phyloP scores from a whole-genome alignment of 2,113 vertebrate species.

The Phoxinus phoxinus region DNA sequence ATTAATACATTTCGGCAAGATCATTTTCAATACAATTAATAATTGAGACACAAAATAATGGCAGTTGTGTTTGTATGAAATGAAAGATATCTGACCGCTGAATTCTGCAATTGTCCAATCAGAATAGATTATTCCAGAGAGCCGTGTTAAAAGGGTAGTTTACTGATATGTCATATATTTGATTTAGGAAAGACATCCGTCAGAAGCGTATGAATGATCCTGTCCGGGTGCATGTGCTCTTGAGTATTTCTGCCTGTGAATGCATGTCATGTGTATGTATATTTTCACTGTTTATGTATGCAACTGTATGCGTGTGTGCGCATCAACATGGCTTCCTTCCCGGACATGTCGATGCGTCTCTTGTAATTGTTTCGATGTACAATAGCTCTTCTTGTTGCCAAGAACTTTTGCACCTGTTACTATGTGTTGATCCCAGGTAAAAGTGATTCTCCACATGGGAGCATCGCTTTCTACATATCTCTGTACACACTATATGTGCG shows the following conservation, averaged over 20 bases:
- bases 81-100: background rate
- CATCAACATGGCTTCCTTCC: conserved; percentile 37
- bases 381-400: conserved; percentile 49
- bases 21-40: background rate
- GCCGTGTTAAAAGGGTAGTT: background rate
- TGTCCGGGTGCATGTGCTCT: conserved; percentile 12
- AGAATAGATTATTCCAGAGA: background rate
- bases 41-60: background rate
- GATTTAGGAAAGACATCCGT: background rate
- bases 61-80: too few relatives aligned
- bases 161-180: background rate
- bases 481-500: conserved; percentile 56
- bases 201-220: background rate
- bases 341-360: conserved; percentile 41
- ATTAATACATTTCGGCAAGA: background rate
- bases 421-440: conserved; percentile 41
- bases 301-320: conserved; percentile 22
- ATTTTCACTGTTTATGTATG: conserved; percentile 6
- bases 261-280: conserved; percentile 26
- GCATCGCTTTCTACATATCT: conserved; percentile 53
- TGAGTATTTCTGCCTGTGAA: conserved; percentile 30
- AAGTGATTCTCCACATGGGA: conserved; percentile 60
- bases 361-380: conserved; percentile 42
- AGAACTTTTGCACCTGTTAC: conserved; percentile 45
- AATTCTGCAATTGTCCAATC: background rate